These are phyloP conservation scores for Hydropotes inermis DNA, from an alignment of 2,113 vertebrate genomes.

Conservation along the genomic window DNA sequence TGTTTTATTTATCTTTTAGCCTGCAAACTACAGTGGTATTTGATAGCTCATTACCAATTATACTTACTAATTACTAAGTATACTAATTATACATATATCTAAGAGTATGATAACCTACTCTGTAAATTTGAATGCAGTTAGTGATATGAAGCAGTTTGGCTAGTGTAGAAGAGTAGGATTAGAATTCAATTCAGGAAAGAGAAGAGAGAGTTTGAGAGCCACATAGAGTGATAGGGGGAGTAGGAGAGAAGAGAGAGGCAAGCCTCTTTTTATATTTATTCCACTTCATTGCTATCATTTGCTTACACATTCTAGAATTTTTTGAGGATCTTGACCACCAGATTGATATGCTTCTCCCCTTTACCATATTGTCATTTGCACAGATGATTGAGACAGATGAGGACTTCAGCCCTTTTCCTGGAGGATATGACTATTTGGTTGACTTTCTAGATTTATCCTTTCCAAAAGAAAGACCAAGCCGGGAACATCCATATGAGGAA, in stretches of 20 bases:
- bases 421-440: constrained; percentile 83
- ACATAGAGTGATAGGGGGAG: not conserved
- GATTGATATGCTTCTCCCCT: not conserved
- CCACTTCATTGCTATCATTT: not conserved
- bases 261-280: not conserved
- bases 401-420: constrained; percentile 71
- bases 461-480: constrained; percentile 76
- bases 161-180: not conserved
- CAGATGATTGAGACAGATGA: constrained; percentile 87
- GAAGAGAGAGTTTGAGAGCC: not conserved
- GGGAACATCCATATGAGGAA: constrained; percentile 81
- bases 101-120: not conserved
- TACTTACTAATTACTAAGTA: not conserved
- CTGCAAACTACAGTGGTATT: not conserved
- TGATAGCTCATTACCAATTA: not conserved
- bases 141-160: not conserved
- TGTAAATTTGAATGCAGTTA: not conserved
- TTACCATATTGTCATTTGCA: not conserved
- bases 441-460: constrained; percentile 85
- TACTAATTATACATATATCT: not conserved
- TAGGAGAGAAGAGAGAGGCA: not conserved
- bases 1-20: not conserved
- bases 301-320: not conserved
- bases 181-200: not conserved
- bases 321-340: not conserved